Conservation (phyloP, 2,888 invertebrate genomes). For the Hofmannophila pseudospretella region DNA sequence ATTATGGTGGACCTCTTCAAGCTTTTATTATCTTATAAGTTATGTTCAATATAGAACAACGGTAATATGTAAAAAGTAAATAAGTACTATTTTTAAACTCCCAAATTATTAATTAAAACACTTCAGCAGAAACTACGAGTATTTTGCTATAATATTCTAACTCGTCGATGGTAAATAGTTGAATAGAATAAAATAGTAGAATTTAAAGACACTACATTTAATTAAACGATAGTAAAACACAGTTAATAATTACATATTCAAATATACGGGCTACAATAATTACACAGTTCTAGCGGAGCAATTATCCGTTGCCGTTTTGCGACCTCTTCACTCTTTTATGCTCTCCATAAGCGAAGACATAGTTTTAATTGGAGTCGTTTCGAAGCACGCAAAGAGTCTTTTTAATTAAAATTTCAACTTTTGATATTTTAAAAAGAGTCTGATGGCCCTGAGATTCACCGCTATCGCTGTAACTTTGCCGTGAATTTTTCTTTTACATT, state of each 20-base stretch:
- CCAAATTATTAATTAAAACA: no score
- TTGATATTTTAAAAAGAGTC: conserved; percentile 54
- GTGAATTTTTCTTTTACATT: background rate
- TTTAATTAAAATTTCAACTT: conserved; percentile 67
- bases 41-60: no score
- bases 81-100: no score
- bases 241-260: conserved; percentile 27
- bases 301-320: conserved; percentile 55
- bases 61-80: no score
- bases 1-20: no score
- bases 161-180: no score
- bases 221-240: background rate
- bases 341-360: conserved; percentile 56
- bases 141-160: no score
- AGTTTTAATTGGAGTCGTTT: conserved; percentile 72
- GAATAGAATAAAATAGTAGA: no score
- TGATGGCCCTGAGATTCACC: conserved; percentile 32
- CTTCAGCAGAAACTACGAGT: no score
- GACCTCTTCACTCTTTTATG: conserved; percentile 56
- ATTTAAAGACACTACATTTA: background rate
- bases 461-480: conserved; percentile 38
- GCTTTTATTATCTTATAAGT: no score
- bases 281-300: conserved; percentile 43
- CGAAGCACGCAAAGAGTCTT: conserved; percentile 58
- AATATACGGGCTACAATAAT: conserved; percentile 51